Conservation (phyloP, 2,888 invertebrate species). For the Eupithecia tripunctaria region DNA sequence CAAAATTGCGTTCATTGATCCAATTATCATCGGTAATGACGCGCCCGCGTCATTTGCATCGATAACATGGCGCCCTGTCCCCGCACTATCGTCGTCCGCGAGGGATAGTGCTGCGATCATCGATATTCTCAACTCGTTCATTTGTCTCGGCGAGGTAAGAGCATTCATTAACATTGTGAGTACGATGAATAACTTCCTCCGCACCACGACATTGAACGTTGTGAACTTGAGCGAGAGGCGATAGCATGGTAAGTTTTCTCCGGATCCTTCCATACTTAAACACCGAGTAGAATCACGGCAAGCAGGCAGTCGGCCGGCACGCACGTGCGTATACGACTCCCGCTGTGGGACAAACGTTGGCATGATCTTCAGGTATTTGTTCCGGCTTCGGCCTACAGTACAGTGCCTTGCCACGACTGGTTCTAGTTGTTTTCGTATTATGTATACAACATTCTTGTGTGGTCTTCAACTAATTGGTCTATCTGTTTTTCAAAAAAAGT, state of each 20-base stretch:
- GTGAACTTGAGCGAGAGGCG: not conserved
- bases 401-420: not conserved
- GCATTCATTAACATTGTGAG: conserved; percentile 81
- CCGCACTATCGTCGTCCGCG: conserved; percentile 37
- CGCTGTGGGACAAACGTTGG: not conserved
- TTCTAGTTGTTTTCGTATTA: not conserved
- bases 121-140: conserved; percentile 48
- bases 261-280: too few species aligned
- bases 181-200: conserved; percentile 58
- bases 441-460: not conserved
- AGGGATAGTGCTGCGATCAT: conserved; percentile 35
- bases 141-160: conserved; percentile 61
- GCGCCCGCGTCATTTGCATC: conserved; percentile 10
- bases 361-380: not conserved
- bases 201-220: conserved; percentile 40
- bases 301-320: not conserved
- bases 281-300: too few species aligned
- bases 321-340: not conserved
- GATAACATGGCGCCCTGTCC: conserved; percentile 50
- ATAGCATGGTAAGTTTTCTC: not conserved
- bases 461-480: not conserved
- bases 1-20: conserved; percentile 22
- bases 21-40: conserved; percentile 13
- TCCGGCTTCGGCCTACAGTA: not conserved
- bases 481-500: not conserved